phyloP scores from a whole-genome alignment of 2,113 vertebrate genomes.

The Lamprotornis superbus region DNA sequence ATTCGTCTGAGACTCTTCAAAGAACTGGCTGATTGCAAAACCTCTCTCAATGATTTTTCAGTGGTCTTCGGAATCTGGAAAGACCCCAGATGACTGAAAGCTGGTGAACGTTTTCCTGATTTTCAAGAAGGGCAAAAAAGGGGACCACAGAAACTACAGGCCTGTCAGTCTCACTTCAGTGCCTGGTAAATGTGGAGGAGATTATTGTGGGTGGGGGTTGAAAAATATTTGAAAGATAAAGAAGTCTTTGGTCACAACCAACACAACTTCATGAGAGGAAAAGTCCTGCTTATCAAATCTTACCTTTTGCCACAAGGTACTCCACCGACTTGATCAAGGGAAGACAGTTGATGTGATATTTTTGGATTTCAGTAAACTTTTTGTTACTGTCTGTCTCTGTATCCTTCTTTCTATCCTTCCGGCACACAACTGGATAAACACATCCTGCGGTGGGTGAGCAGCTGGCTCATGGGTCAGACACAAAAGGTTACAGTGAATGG shows the following conservation, averaged over 20 bases:
- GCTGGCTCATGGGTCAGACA: neutral
- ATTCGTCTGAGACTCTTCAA: neutral
- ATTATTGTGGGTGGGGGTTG: no score
- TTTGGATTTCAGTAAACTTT: neutral
- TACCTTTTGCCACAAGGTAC: neutral
- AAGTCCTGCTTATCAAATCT: neutral
- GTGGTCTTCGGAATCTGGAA: neutral
- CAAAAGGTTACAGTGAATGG: neutral
- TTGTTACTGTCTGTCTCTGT: neutral
- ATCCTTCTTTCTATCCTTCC: neutral
- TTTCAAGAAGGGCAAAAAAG: neutral
- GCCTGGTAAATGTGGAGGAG: neutral
- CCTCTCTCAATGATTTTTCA: neutral
- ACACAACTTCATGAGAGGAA: neutral
- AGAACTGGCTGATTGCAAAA: neutral
- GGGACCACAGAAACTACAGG: neutral
- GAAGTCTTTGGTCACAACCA: neutral
- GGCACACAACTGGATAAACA: neutral
- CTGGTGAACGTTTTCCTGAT: neutral
- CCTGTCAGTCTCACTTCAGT: neutral
- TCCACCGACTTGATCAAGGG: neutral
- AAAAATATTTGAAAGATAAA: neutral
- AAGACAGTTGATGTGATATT: neutral
- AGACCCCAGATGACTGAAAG: neutral
- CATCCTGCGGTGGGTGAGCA: neutral